Percentiles rank a stretch among this genome's conserved stretches.
Evolutionary conservation across 2,113 vertebrate species (phyloP).

Genomic region (Penelope pileata): DNA sequence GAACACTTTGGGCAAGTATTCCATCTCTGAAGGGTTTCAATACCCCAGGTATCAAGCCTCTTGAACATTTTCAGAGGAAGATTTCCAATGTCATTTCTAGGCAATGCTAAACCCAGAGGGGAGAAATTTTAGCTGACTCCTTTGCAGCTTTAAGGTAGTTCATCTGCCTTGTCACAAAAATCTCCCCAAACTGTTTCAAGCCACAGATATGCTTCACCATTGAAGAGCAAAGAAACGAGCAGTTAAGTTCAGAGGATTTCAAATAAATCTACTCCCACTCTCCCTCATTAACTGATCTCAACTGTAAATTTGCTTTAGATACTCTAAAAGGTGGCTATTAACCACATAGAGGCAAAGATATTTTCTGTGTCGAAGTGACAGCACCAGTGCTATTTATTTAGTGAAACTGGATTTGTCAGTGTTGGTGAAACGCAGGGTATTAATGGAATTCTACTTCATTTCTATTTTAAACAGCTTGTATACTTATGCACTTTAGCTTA

Average conservation of each 20-base stretch:
- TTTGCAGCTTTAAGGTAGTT: background rate
- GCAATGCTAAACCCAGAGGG: background rate
- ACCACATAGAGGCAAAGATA: background rate
- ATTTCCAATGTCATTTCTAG: background rate
- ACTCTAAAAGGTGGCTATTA: constrained; percentile 41
- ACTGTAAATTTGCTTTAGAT: constrained; percentile 43
- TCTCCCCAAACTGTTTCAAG: constrained; percentile 12
- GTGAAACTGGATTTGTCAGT: background rate
- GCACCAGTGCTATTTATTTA: background rate
- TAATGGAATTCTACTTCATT: background rate
- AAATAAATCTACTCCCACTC: constrained; percentile 52
- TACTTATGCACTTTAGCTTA: background rate
- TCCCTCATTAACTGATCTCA: constrained; percentile 37
- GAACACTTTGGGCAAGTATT: background rate
- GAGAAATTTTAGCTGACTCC: background rate
- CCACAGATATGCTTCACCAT: background rate
- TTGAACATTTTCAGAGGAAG: background rate
- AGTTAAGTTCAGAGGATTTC: constrained; percentile 23
- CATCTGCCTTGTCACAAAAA: background rate
- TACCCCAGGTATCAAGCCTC: background rate
- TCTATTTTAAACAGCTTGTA: constrained; percentile 11
- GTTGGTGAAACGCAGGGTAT: background rate
- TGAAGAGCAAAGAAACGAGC: constrained; percentile 35
- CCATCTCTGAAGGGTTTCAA: background rate
- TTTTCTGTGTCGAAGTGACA: constrained; percentile 37